Base-by-base conservation (phyloP, 2,797 vertebrate species). In the Novumbra hubbsi region DNA sequence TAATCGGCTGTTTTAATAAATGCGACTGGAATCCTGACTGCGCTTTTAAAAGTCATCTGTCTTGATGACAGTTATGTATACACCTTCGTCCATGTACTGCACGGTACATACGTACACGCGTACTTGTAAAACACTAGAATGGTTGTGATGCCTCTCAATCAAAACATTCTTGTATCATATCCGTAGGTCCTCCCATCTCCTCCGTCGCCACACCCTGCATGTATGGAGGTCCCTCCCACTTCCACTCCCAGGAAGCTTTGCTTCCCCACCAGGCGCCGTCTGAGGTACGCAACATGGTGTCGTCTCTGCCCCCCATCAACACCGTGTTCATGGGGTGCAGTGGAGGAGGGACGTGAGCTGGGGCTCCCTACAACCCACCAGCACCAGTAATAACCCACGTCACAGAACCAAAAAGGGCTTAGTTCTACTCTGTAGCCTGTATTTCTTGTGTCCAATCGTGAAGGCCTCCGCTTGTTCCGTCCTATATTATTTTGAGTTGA, bases 321-420 rank as follows among this genome's bases (percentile, higher is more conserved):
- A 99, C 97, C 0, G 98, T 99, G 80, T 99, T 99, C 84, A 96
- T 99, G 98, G 97, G 96, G 76, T 80, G 94, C 38, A 80, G 94
- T 38, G 94, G 95, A 66, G 96, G 95, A 80, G 93, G 94, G 55
- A 94, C 95, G 21, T 98, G 89, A 95, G n/a, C 27, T 6, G 55
- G 19, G 38, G 49, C 38, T 41, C 38, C n/a, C 38, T 66, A 19
- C 34, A 9, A 68, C 41, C n/a, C 41, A 45, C 14, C 67, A 49
- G 21, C 19, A 28, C 19, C 21, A 32, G 28, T 15, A 16, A 15
- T 17, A 28, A 64, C 27, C 4, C 30, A 32, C 14, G 3, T 16
- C 62, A 17, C 14, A 32, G 62, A 28, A 28, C 30, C 41, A 12
- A 11, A 45, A 14, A 45, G 41, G 41, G 41, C 9, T 45, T 32